Percentiles rank a stretch among this genome's conserved stretches.
Evolutionary conservation across 2,113 vertebrate genomes (phyloP).

Genomic region (Clarias batrachus): DNA sequence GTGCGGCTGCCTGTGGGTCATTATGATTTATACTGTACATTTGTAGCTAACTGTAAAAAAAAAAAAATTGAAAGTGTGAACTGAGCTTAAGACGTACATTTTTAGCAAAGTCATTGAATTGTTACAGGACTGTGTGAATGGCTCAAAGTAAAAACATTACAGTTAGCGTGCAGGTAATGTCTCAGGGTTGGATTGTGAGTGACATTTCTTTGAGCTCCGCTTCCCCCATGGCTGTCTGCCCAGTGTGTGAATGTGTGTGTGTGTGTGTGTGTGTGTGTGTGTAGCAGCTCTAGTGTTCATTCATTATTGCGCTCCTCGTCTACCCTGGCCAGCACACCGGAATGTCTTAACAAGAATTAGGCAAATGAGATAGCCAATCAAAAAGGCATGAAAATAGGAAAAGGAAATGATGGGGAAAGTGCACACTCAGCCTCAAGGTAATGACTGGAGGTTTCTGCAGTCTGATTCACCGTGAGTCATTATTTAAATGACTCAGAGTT

Average conservation of each 20-base stretch:
- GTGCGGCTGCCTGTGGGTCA: too few relatives aligned
- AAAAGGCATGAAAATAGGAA: slow-evolving; percentile 28
- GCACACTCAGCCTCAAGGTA: neutral
- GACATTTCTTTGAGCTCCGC: slow-evolving; percentile 2
- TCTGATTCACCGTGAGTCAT: slow-evolving; percentile 24
- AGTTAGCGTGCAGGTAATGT: neutral
- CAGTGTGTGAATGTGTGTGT: slow-evolving; percentile 20
- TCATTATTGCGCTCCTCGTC: slow-evolving; percentile 48
- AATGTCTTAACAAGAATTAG: slow-evolving; percentile 51
- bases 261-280: slow-evolving; percentile 21
- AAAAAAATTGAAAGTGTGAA: too few relatives aligned
- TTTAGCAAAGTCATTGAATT: neutral
- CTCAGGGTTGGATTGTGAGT: neutral
- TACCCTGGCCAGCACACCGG: slow-evolving; percentile 27
- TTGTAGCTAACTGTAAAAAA: too few relatives aligned
- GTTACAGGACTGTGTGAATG: neutral
- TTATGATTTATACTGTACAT: too few relatives aligned
- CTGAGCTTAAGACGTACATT: neutral
- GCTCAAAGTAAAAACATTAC: neutral
- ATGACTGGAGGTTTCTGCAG: slow-evolving; percentile 26
- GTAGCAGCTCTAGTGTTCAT: slow-evolving; percentile 35
- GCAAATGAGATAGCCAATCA: slow-evolving; percentile 50
- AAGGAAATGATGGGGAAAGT: slow-evolving; percentile 30
- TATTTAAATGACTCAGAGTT: slow-evolving; percentile 35
- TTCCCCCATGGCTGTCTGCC: slow-evolving; percentile 19